Base-by-base conservation (phyloP, 2,113 vertebrate species). In the Echinops telfairi region DNA sequence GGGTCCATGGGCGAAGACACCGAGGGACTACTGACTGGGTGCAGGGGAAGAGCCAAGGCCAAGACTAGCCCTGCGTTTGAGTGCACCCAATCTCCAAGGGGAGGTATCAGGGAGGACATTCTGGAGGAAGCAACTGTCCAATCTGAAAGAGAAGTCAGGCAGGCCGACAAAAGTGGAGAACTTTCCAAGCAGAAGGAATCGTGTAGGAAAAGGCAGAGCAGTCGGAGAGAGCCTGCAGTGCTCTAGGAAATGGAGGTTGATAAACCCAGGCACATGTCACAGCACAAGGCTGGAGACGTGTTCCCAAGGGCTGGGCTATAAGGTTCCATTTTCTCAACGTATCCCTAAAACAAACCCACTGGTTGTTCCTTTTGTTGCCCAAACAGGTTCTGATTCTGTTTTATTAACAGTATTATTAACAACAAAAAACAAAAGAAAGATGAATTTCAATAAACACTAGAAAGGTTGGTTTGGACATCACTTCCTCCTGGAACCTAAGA, bases 321-420 rank as follows among this genome's bases (percentile, higher is more conserved):
- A 73, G 85, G 33, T 82, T 90, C 76, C 53, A 25, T 78, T 36
- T n/a, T 40, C 47, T 87, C 80, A 57, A 47, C 23, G 53, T 86
- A 14, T 40, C 80, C 82, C 88, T 80, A 82, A 89, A 53, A 89
- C 43, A 86, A 86, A 70, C 47, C 5, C 9, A 53, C 47, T 53
- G 47, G 47, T 53, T 9, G 40, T 31, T 27, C 0, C 58, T 12
- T 27, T 40, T 25, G 15, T 3, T 71, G n/a, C n/a, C 23, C 73
- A 87, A 78, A 60, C 25, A 75, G 38, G 57, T 43, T 73, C 78
- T 31, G 66, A 53, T 33, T 94, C 80, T 57, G 73, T 90, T 53
- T 36, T 75, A 66, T 84, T 15, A 79, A 9, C 47, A 90, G 0
- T 85, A 94, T 33, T 64, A 76, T n/a, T 71, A 6, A 43, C 27